These are phyloP conservation scores for Euglossa dilemma DNA, from an alignment of 1,140 invertebrate genomes.

Conservation along the genomic window DNA sequence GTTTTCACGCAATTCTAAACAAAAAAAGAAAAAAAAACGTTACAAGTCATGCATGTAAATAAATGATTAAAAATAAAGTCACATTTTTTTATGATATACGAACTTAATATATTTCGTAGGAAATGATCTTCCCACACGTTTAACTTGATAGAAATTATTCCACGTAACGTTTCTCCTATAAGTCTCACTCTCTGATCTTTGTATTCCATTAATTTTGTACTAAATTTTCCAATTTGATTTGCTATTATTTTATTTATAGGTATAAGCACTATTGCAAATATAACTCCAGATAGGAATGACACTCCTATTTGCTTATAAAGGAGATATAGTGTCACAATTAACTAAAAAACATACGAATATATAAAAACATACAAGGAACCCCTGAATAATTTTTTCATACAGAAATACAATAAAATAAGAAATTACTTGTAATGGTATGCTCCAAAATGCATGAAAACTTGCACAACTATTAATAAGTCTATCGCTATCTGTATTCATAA, in stretches of 20 bases:
- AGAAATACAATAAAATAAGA: not conserved
- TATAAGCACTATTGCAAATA: constrained; percentile 93
- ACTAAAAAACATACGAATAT: constrained; percentile 83
- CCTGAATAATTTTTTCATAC: not conserved
- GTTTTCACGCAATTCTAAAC: constrained; percentile 84
- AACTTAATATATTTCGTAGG: constrained; percentile 81
- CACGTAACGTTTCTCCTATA: constrained; percentile 93
- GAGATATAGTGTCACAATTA: constrained; percentile 91
- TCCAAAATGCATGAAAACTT: constrained; percentile 98
- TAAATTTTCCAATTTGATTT: constrained; percentile 93
- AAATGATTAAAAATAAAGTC: constrained; percentile 3
- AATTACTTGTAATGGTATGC: constrained; percentile 94
- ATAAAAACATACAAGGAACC: not conserved
- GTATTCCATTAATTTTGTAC: constrained; percentile 93
- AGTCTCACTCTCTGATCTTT: constrained; percentile 96
- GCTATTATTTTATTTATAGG: constrained; percentile 97
- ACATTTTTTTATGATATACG: constrained; percentile 58
- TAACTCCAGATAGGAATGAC: constrained; percentile 94
- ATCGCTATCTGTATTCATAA: constrained; percentile 98
- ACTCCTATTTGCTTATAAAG: constrained; percentile 94
- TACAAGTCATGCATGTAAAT: constrained; percentile 14
- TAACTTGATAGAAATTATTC: constrained; percentile 95
- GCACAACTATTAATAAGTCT: constrained; percentile 97
- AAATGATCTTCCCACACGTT: constrained; percentile 97
- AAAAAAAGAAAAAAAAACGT: constrained; percentile 56